Percentiles rank a stretch among this genome's conserved stretches.
phyloP scores from a whole-genome alignment of 2,113 vertebrate genomes.

The Ceyx melanurus region DNA sequence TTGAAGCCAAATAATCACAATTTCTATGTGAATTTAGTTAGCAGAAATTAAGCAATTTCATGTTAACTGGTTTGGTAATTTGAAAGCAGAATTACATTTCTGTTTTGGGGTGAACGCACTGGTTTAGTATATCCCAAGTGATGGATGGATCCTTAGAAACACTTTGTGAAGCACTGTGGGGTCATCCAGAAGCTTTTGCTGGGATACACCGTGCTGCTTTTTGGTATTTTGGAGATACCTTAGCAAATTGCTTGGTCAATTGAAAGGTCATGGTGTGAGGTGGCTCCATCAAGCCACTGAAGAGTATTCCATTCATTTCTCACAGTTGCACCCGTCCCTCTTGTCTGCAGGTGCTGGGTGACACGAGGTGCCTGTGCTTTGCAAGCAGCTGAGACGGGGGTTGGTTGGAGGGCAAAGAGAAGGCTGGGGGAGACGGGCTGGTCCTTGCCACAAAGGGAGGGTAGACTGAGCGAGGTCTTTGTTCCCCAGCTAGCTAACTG shows the following conservation, averaged over 20 bases:
- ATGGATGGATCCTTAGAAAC: neutral
- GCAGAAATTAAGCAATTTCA: neutral
- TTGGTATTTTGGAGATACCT: neutral
- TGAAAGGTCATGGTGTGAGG: neutral
- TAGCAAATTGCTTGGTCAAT: neutral
- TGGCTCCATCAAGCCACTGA: neutral
- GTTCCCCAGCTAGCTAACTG: neutral
- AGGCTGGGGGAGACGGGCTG: neutral
- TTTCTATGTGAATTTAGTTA: neutral
- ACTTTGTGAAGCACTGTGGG: neutral
- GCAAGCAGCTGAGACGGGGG: neutral
- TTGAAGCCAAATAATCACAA: neutral
- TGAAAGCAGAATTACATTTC: neutral
- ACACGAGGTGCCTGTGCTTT: neutral
- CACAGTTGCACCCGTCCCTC: accelerated
- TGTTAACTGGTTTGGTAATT: neutral
- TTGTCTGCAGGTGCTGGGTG: neutral
- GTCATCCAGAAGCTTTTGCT: neutral
- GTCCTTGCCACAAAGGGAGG: neutral
- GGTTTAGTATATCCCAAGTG: accelerated
- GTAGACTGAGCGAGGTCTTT: neutral
- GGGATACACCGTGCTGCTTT: neutral
- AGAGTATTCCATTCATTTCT: neutral
- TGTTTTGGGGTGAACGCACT: neutral
- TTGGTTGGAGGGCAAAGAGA: neutral